Percentiles rank a stretch among this genome's conserved stretches.
Evolutionary conservation across 2,888 invertebrate species (phyloP).

Genomic region (Drosophila kambysellisi): DNA sequence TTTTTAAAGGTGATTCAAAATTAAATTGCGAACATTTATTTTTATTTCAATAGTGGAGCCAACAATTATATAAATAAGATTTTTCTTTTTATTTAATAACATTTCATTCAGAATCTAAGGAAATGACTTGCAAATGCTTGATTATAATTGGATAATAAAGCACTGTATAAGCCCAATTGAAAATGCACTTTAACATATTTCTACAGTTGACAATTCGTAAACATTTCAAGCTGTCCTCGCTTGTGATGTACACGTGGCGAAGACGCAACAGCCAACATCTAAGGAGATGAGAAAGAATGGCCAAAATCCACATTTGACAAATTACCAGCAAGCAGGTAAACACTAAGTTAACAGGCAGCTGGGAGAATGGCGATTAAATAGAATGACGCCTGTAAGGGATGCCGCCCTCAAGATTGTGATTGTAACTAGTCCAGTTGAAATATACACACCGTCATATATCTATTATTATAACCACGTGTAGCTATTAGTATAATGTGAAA

Average conservation of each 20-base stretch:
- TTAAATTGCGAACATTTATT: too few relatives aligned
- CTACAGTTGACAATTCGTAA: neutral
- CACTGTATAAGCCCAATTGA: neutral
- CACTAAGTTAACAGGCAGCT: constrained; percentile 28
- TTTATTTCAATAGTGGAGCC: neutral
- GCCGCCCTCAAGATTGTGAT: constrained; percentile 1
- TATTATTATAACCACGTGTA: constrained; percentile 35
- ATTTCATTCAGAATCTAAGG: neutral
- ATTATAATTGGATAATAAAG: neutral
- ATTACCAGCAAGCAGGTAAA: constrained; percentile 73
- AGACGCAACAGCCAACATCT: constrained; percentile 59
- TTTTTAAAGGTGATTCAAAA: neutral
- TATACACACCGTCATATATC: constrained; percentile 21
- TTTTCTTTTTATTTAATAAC: neutral
- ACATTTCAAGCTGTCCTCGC: constrained; percentile 48
- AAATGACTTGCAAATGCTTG: neutral
- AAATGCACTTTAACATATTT: neutral
- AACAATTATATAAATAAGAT: neutral
- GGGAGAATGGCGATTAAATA: neutral
- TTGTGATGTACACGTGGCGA: constrained; percentile 11
- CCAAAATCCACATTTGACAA: constrained; percentile 76
- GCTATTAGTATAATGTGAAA: constrained; percentile 56
- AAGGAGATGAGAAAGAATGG: constrained; percentile 44
- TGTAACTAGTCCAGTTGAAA: constrained; percentile 1
- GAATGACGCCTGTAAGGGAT: constrained; percentile 7